These are phyloP conservation scores for Ardeotis arabs DNA, from an alignment of 2,113 vertebrate genomes.

Conservation along the genomic window DNA sequence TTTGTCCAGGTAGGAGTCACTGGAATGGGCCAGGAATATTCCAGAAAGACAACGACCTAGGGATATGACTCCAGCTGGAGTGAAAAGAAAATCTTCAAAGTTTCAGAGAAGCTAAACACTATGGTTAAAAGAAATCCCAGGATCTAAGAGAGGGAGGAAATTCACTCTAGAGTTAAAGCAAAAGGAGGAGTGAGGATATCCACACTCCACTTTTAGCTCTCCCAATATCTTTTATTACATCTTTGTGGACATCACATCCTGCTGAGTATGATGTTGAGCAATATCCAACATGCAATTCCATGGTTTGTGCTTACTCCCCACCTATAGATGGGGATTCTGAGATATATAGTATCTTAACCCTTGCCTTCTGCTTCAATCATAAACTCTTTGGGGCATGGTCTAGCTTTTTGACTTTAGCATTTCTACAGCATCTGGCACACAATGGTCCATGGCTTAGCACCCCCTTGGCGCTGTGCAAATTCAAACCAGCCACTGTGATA, in stretches of 20 bases:
- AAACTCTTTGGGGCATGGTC: background rate
- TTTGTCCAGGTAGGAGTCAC: background rate
- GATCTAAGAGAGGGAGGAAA: background rate
- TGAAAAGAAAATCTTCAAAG: background rate
- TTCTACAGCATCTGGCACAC: constrained; percentile 1
- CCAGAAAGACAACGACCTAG: background rate
- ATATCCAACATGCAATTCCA: background rate
- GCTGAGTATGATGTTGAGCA: background rate
- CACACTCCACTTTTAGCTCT: background rate
- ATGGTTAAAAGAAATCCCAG: background rate
- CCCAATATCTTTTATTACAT: background rate
- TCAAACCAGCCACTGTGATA: background rate
- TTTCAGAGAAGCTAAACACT: background rate
- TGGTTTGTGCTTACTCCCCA: background rate
- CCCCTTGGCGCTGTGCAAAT: background rate
- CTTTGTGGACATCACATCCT: background rate
- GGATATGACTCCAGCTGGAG: background rate
- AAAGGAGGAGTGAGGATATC: background rate
- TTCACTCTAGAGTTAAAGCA: background rate
- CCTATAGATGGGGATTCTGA: background rate
- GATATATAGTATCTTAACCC: background rate
- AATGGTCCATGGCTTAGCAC: background rate
- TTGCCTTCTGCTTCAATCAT: background rate
- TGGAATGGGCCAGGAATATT: background rate
- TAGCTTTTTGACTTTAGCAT: background rate